Evolutionary conservation across 1,140 invertebrate species (phyloP).

Genomic region (Pissodes strobi): DNA sequence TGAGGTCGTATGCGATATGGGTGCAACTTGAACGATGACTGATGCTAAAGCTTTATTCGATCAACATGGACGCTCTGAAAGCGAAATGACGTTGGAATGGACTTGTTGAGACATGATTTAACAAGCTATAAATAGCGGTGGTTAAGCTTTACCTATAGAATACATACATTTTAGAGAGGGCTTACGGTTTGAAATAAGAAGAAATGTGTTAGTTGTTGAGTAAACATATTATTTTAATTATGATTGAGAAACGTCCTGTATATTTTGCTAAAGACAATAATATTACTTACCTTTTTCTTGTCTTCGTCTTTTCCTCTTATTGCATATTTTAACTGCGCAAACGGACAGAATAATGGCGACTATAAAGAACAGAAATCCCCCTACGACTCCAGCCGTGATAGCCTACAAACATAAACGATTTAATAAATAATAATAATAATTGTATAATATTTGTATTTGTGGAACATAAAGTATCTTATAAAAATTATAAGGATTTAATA

Average conservation of each 20-base stretch:
- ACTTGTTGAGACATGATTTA: not conserved
- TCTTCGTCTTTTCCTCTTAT: conserved; percentile 93
- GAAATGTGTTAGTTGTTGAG: conserved; percentile 14
- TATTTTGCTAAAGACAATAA: no score
- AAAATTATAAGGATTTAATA: no score
- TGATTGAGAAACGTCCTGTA: no score
- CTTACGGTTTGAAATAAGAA: conserved; percentile 24
- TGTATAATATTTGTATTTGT: not conserved
- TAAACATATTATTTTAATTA: no score
- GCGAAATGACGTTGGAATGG: not conserved
- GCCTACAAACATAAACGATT: conserved; percentile 57
- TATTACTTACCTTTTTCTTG: conserved; percentile 91
- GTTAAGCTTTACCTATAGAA: conserved; percentile 33
- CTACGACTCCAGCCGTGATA: conserved; percentile 90
- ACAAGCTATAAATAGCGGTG: not conserved
- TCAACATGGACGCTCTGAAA: no score
- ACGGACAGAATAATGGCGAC: conserved; percentile 94
- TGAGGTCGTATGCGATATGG: no score
- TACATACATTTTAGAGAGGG: conserved; percentile 36
- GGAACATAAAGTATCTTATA: not conserved
- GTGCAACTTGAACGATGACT: no score
- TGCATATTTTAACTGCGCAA: conserved; percentile 96
- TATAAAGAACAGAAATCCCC: conserved; percentile 94
- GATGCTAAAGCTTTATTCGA: no score
- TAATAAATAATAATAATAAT: not conserved